Base-by-base conservation (phyloP, 1,140 invertebrate genomes). In the Chymomyza costata region DNA sequence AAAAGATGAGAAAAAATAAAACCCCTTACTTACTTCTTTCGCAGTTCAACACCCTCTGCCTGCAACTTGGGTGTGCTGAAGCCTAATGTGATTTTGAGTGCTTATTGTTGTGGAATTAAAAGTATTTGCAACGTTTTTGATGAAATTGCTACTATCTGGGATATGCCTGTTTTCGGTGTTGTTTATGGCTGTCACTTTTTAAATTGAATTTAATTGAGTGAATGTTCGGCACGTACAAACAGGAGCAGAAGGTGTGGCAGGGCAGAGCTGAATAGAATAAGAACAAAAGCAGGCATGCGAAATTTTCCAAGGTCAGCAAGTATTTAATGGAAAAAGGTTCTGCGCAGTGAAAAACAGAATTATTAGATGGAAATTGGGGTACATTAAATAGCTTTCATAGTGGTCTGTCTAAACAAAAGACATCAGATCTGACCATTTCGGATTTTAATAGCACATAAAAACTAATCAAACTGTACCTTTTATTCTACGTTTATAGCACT, bases 61-160 rank as follows among this genome's bases (percentile, higher is more conserved):
- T 25, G 21, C n/a, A n/a, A n/a, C n/a, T n/a, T n/a, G n/a, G n/a
- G n/a, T 28, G 25, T 6, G 25, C 25, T 28, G 25, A 28, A 25
- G 21, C 2, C 50, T 80, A 80, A 80, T 80, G 73, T 56, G 73
- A 80, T 80, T 80, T 80, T 80, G 65, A 80, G 73, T 80, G 73
- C 70, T 80, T 66, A 73, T 78, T 80, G 73, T 78, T 80, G 52
- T 58, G 66, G 54, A 62, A 71, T 71, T 78, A 78, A 60, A 71
- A 58, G 63, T 45, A 40, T 48, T 65, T 58, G 21, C 15, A 17
- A 31, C 18, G 10, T 3, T 6, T 34, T 34, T 34, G 31, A 3
- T 11, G 31, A 45, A 60, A 46, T 28, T 38, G 25, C 14, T 43
- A 37, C 49, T 45, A 17, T 51, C 52, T 37, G 40, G 47, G 14